Evolutionary conservation across 1,140 invertebrate species (phyloP).

Genomic region (Anastrepha obliqua): DNA sequence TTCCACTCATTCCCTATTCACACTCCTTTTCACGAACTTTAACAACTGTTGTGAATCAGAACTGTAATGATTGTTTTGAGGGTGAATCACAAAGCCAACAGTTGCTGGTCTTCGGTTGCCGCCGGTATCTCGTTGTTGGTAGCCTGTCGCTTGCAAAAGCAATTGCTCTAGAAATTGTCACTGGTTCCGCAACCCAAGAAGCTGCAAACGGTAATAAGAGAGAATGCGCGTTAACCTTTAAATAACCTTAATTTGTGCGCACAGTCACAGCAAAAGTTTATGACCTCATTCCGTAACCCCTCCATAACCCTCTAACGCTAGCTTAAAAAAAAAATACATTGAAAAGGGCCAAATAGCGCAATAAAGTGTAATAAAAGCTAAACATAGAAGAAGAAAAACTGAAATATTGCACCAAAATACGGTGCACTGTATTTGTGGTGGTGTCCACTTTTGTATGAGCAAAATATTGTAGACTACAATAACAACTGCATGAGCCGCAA

Average conservation of each 20-base stretch:
- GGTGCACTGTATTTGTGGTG: not conserved
- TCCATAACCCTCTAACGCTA: not conserved
- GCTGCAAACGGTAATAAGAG: not conserved
- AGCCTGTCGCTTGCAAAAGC: not conserved
- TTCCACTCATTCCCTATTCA: too few species aligned
- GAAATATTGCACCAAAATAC: slow-evolving; percentile 42
- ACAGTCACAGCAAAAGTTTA: not conserved
- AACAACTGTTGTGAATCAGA: not conserved
- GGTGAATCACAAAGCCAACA: not conserved
- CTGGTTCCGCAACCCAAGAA: not conserved
- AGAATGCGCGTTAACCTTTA: not conserved
- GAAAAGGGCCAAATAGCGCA: slow-evolving; percentile 16
- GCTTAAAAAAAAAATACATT: not conserved
- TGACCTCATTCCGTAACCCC: not conserved
- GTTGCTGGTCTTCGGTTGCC: not conserved
- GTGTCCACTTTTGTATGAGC: not conserved
- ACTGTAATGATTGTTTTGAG: not conserved
- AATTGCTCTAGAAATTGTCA: not conserved
- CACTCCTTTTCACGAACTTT: not conserved
- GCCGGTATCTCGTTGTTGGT: not conserved
- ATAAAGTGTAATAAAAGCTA: slow-evolving; percentile 34
- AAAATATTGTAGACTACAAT: not conserved
- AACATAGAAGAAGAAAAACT: slow-evolving; percentile 31
- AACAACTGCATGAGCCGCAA: not conserved
- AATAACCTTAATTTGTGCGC: slow-evolving; percentile 20